Evolutionary conservation across 2,888 invertebrate genomes (phyloP).

Genomic region (Pachycephus smyrnensis): DNA sequence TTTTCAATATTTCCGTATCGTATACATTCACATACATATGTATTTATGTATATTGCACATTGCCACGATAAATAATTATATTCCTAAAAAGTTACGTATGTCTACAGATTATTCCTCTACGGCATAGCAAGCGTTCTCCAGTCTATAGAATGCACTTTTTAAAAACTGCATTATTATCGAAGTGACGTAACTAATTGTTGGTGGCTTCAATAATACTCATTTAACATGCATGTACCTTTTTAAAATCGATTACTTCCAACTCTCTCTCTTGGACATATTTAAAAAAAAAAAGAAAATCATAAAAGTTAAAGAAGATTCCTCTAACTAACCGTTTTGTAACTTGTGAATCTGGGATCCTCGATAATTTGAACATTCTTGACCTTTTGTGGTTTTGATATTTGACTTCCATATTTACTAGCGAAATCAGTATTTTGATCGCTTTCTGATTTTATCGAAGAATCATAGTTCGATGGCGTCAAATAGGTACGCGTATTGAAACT

Average conservation of each 20-base stretch:
- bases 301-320: background rate
- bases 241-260: background rate
- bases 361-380: slow-evolving; percentile 61
- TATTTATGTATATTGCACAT: slow-evolving; percentile 33
- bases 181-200: background rate
- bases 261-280: slow-evolving; percentile 3
- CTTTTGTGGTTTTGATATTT: slow-evolving; percentile 41
- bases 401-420: slow-evolving; percentile 28
- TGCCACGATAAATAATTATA: slow-evolving; percentile 33
- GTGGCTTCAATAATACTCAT: background rate
- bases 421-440: slow-evolving; percentile 1
- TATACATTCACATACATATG: background rate
- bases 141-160: background rate
- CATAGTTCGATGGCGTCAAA: slow-evolving; percentile 31
- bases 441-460: slow-evolving; percentile 18
- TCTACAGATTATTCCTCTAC: no score
- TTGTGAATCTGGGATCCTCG: slow-evolving; percentile 51
- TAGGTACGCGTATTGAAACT: slow-evolving; percentile 11
- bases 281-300: slow-evolving; percentile 6
- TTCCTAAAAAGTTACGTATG: slow-evolving; percentile 11
- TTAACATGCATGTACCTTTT: background rate
- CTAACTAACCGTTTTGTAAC: slow-evolving; percentile 40
- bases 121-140: no score
- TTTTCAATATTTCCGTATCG: background rate
- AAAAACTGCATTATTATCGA: background rate